Evolutionary conservation across 2,113 vertebrate genomes (phyloP), one percentile per base, ranked within the genome.

Genomic region (Lophotis ruficrista): DNA sequence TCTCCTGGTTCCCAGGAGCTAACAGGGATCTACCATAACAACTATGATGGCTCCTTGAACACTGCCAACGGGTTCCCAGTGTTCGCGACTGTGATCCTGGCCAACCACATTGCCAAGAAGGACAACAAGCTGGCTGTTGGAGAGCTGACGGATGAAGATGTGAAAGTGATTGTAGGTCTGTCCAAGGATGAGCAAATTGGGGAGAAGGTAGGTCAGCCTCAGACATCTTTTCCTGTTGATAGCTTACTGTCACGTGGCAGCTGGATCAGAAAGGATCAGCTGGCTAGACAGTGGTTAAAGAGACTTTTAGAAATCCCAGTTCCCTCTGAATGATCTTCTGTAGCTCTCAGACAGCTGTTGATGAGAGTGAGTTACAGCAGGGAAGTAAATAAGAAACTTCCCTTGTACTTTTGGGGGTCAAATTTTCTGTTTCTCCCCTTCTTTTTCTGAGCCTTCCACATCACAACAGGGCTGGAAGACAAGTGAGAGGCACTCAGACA

Each of bases 11-110:
- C 51, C 53, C 77, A 99, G 99, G 99, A 99, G 84, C 98, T 99
- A 80, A 99, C 99, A 0, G 99, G 99, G 24, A 99, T 99, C 97
- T 99, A 99, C 93, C 99, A 99, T 97, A 99, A 99, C 98, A 99
- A 99, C 97, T 99, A 99, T 0, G 99, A 99, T 1, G 99, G 99
- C 87, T 99, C 99, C 13, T 98, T 99, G 61, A 99, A 99, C 97
- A 99, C 99, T 33, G 98, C 99, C 69, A 99, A 99, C 0, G 99
- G 99, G 41, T 99, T 99, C 95, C 99, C 99, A 0, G 99, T 99
- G 62, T 99, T 99, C 2, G 99, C 99, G 8, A 99, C 99, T 0
- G 98, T 99, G 47, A 99, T 99, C 95, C 95, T 99, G 90, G 99
- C 99, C 97, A 99, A 99, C 96, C 99, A 99, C 78, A 98, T 99